Evolutionary conservation across 2,797 vertebrate genomes (phyloP).

Genomic region (Enteromius treurensis): DNA sequence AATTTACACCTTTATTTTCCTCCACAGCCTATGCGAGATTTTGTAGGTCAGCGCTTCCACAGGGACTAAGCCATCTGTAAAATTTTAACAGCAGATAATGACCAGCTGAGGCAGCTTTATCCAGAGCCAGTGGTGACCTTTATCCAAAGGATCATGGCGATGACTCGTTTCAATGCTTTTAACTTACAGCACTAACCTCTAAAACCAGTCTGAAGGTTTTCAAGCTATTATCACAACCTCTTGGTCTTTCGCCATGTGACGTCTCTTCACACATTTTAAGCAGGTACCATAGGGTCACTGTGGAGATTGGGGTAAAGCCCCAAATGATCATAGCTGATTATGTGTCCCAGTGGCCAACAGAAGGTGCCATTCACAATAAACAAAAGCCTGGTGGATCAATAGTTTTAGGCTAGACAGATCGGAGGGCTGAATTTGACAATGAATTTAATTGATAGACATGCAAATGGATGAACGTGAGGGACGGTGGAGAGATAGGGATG

Average conservation of each 20-base stretch:
- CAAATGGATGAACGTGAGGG: slow-evolving; percentile 59
- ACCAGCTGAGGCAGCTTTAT: slow-evolving; percentile 50
- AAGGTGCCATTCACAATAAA: slow-evolving; percentile 51
- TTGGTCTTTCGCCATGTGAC: slow-evolving; percentile 35
- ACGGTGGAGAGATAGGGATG: slow-evolving; percentile 33
- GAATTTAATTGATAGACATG: slow-evolving; percentile 59
- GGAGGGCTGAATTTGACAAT: slow-evolving; percentile 56
- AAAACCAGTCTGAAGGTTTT: slow-evolving; percentile 40
- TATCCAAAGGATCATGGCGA: slow-evolving; percentile 44
- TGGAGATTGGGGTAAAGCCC: slow-evolving; percentile 15
- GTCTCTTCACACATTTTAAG: slow-evolving; percentile 35
- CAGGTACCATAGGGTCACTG: slow-evolving; percentile 27
- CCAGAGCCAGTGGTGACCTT: slow-evolving; percentile 36
- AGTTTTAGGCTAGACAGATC: slow-evolving; percentile 55
- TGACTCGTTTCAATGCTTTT: slow-evolving; percentile 47
- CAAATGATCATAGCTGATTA: slow-evolving; percentile 33
- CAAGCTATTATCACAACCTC: slow-evolving; percentile 37
- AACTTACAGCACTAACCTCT: slow-evolving; percentile 48
- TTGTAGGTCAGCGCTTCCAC: slow-evolving; percentile 41
- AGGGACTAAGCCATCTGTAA: slow-evolving; percentile 48
- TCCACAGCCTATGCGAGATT: background rate
- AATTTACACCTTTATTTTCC: slow-evolving; percentile 39
- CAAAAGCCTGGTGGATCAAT: slow-evolving; percentile 62
- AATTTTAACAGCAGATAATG: slow-evolving; percentile 45
- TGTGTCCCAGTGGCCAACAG: slow-evolving; percentile 50